These are phyloP conservation scores for Montifringilla adamsi DNA, from an alignment of 2,113 vertebrate species.

Conservation along the genomic window DNA sequence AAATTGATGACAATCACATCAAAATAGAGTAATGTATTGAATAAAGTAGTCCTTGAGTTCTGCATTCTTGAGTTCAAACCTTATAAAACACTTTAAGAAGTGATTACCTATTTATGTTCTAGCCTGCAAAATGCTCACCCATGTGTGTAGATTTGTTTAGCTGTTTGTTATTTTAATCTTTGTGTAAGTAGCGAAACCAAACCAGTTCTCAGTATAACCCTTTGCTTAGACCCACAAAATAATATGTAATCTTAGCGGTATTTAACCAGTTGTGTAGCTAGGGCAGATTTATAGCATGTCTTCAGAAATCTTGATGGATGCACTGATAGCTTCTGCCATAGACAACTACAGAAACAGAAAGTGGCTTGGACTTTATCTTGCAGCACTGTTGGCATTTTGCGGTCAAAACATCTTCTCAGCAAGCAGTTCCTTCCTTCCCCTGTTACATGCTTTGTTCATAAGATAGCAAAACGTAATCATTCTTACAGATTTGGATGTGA, in stretches of 20 bases:
- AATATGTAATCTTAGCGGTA: neutral
- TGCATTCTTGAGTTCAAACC: neutral
- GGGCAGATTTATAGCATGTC: neutral
- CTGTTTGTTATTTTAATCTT: neutral
- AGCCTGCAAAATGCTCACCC: neutral
- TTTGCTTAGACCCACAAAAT: neutral
- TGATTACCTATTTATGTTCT: neutral
- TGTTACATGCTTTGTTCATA: neutral
- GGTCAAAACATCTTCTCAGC: neutral
- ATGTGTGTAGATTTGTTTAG: neutral
- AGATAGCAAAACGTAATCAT: neutral
- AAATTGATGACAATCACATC: neutral
- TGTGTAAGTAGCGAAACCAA: neutral
- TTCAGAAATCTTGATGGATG: neutral
- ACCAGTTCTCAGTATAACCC: neutral
- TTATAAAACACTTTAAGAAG: neutral
- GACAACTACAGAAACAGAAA: neutral
- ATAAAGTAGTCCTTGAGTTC: neutral
- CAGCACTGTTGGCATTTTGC: neutral
- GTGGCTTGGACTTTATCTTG: neutral
- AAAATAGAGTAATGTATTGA: neutral
- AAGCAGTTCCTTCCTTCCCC: neutral
- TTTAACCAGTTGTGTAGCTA: neutral
- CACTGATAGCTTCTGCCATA: neutral
- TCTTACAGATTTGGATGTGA: neutral